Evolutionary conservation across 2,113 vertebrate genomes (phyloP).

Genomic region (Greenwoodochromis staneri): DNA sequence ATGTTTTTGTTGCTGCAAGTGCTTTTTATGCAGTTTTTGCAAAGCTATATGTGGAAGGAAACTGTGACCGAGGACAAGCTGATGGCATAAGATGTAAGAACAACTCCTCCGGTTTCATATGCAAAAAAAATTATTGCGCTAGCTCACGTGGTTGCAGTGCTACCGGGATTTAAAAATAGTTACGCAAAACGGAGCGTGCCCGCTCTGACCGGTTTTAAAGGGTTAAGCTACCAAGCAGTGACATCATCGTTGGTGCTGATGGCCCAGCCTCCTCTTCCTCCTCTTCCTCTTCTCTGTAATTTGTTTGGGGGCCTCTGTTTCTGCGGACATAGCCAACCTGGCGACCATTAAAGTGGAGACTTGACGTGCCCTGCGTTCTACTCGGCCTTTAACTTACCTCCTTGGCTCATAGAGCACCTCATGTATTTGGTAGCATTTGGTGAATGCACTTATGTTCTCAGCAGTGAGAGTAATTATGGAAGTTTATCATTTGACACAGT

Average conservation of each 20-base stretch:
- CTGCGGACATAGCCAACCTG: not conserved
- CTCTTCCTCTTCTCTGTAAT: not conserved
- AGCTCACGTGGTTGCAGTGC: too few species aligned
- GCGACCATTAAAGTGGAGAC: not conserved
- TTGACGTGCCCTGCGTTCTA: too few species aligned
- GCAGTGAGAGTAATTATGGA: not conserved
- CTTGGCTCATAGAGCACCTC: not conserved
- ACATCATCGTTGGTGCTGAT: not conserved
- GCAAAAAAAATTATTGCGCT: too few species aligned
- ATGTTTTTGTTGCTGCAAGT: too few species aligned
- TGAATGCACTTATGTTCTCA: not conserved
- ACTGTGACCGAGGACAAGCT: too few species aligned
- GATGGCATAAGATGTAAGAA: too few species aligned
- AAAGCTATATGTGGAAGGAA: too few species aligned
- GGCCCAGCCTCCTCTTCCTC: not conserved
- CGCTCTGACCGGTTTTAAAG: too few species aligned
- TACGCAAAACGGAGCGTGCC: too few species aligned
- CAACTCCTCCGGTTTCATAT: too few species aligned
- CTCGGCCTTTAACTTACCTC: not conserved
- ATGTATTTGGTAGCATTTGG: not conserved
- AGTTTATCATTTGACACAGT: not conserved
- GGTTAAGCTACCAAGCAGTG: not conserved
- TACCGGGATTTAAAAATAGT: too few species aligned
- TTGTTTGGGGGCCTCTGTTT: not conserved
- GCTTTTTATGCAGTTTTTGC: too few species aligned